Conservation (phyloP, 2,888 invertebrate genomes). For the Physocephala rufipes region DNA sequence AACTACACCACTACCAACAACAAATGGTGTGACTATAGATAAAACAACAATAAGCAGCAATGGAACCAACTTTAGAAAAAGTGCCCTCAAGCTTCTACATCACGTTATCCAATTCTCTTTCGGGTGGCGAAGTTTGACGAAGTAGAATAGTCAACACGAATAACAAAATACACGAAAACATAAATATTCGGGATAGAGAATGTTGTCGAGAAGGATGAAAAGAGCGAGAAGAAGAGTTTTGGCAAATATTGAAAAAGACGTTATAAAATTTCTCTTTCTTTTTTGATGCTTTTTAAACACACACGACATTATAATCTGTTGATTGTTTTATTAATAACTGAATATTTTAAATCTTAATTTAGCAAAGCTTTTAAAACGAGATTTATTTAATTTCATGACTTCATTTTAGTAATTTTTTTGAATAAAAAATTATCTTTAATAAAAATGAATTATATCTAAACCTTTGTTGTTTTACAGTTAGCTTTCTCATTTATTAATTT, state of each 20-base stretch:
- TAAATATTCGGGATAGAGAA: constrained; percentile 10
- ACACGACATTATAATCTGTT: too few relatives aligned
- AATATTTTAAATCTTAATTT: too few relatives aligned
- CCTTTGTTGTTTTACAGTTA: too few relatives aligned
- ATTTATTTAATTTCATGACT: too few relatives aligned
- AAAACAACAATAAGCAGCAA: constrained; percentile 2
- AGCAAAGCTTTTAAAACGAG: too few relatives aligned
- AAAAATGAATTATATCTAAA: too few relatives aligned
- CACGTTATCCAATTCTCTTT: not conserved
- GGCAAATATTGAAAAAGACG: not conserved
- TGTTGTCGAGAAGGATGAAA: constrained; percentile 10
- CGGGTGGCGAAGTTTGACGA: not conserved
- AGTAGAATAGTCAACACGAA: constrained; percentile 9
- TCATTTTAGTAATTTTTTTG: too few relatives aligned
- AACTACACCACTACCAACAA: not conserved
- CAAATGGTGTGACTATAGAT: not conserved
- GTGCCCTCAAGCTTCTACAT: too few relatives aligned
- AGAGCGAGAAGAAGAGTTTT: not conserved
- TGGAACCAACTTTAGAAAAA: not conserved
- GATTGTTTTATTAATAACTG: too few relatives aligned
- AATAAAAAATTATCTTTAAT: too few relatives aligned
- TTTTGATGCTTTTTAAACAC: too few relatives aligned
- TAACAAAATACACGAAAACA: constrained; percentile 18
- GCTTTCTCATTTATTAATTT: too few relatives aligned
- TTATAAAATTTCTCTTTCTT: not conserved